Base-by-base conservation (phyloP, 2,797 vertebrate genomes). In the Chelon auratus region DNA sequence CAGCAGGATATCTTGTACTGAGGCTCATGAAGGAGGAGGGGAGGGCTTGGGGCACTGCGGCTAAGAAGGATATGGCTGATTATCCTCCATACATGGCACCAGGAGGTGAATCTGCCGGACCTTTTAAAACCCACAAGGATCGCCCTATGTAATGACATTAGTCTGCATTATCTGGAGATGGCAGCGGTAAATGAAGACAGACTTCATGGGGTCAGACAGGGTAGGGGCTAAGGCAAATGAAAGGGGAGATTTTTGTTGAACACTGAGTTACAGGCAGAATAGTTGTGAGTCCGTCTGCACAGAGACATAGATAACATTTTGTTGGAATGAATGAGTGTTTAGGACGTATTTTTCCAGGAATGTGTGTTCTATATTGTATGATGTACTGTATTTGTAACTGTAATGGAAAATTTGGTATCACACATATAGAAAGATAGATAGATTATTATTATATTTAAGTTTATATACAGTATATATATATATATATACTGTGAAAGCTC, bases 51-150 rank as follows among this genome's bases (percentile, higher is more conserved):
- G 40, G 9, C 64, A 68, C 14, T 4, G 33, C 39, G 67, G 66
- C 67, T 77, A 51, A 81, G 64, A 63, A 24, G 73, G 73, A 77
- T 74, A 47, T 70, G 71, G 81, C 70, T 74, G 71, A 87, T 81
- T 77, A 81, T 47, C 39, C 59, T 69, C 74, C 63, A 77, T 74
- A 68, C 54, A 69, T 63, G 61, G 66, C 76, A 81, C 45, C 58
- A 30, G 60, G 68, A 76, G 61, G 48, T 67, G 30, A 68, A 78
- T 64, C 45, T 75, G 70, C 72, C 55, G 58, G 68, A 75, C 76
- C 86, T 89, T 85, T 89, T 81, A 83, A 85, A 90, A 84, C 70
- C 84, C 81, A 65, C 84, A 79, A 74, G 57, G 65, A 71, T 80
- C 50, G 61, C 75, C 84, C 42, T 47, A 7, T 45, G 40, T 80